phyloP scores from a whole-genome alignment of 2,888 invertebrate species.

The Dasypolia templi region DNA sequence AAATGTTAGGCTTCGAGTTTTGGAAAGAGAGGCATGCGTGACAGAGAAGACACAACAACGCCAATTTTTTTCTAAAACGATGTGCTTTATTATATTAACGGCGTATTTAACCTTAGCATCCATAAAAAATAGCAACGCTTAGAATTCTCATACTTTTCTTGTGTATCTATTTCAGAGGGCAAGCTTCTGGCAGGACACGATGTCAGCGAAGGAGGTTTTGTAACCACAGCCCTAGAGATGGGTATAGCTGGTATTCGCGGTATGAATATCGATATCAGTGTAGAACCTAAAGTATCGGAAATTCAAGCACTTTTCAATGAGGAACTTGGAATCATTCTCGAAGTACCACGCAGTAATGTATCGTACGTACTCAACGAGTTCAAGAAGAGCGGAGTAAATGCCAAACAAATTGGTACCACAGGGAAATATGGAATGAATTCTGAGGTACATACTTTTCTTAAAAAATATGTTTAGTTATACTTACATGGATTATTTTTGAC shows the following conservation, averaged over 20 bases:
- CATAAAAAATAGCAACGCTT: neutral
- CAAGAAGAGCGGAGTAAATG: slow-evolving; percentile 90
- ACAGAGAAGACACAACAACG: neutral
- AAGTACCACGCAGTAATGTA: slow-evolving; percentile 91
- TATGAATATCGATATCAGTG: slow-evolving; percentile 91
- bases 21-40: no score
- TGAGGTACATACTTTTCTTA: slow-evolving; percentile 79
- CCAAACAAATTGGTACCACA: slow-evolving; percentile 92
- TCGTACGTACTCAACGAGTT: slow-evolving; percentile 91
- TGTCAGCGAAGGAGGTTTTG: slow-evolving; percentile 98
- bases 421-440: slow-evolving; percentile 92
- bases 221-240: slow-evolving; percentile 98
- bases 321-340: slow-evolving; percentile 96
- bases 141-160: neutral
- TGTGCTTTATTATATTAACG: neutral
- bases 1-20: neutral
- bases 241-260: slow-evolving; percentile 98
- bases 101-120: neutral
- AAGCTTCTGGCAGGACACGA: slow-evolving; percentile 97
- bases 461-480: neutral
- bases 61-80: neutral
- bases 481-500: neutral
- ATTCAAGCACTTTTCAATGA: slow-evolving; percentile 95
- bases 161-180: slow-evolving; percentile 85
- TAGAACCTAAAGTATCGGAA: slow-evolving; percentile 84